These are phyloP conservation scores for Mus caroli DNA, from an alignment of 2,797 vertebrate genomes.

Conservation along the genomic window DNA sequence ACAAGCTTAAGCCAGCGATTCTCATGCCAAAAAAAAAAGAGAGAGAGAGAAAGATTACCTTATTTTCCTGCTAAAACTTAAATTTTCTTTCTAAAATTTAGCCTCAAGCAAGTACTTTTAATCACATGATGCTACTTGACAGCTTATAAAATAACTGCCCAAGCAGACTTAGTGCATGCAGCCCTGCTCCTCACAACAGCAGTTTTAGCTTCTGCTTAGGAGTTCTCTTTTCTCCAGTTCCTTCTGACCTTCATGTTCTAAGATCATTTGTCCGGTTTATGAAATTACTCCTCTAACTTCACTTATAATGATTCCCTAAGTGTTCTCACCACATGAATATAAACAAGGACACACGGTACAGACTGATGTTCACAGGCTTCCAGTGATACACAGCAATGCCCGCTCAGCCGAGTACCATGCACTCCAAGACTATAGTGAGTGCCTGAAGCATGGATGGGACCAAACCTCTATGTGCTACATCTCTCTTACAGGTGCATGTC, in stretches of 20 bases:
- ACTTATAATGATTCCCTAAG: slow-evolving; percentile 51
- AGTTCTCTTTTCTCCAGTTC: slow-evolving; percentile 53
- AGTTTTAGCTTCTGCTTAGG: slow-evolving; percentile 47
- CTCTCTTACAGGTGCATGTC: not conserved
- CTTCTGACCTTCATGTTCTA: slow-evolving; percentile 54
- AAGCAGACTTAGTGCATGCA: slow-evolving; percentile 24
- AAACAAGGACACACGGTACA: slow-evolving; percentile 1
- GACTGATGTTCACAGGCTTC: not conserved
- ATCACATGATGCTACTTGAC: slow-evolving; percentile 77
- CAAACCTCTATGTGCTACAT: not conserved
- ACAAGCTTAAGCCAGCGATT: slow-evolving; percentile 56
- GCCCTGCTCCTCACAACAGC: slow-evolving; percentile 1
- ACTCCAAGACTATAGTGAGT: not conserved
- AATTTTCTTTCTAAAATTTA: slow-evolving; percentile 67
- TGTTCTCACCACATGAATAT: not conserved
- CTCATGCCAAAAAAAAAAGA: not conserved
- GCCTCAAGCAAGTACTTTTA: slow-evolving; percentile 54
- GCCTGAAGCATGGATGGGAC: not conserved
- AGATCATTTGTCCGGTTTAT: slow-evolving; percentile 35
- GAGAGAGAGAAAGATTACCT: not conserved
- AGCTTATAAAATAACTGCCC: slow-evolving; percentile 49
- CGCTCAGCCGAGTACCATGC: not conserved
- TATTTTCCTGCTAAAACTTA: slow-evolving; percentile 41
- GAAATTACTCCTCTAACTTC: slow-evolving; percentile 38
- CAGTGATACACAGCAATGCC: not conserved